Evolutionary conservation across 2,888 invertebrate species (phyloP).

Genomic region (Pharmacophagus antenor): DNA sequence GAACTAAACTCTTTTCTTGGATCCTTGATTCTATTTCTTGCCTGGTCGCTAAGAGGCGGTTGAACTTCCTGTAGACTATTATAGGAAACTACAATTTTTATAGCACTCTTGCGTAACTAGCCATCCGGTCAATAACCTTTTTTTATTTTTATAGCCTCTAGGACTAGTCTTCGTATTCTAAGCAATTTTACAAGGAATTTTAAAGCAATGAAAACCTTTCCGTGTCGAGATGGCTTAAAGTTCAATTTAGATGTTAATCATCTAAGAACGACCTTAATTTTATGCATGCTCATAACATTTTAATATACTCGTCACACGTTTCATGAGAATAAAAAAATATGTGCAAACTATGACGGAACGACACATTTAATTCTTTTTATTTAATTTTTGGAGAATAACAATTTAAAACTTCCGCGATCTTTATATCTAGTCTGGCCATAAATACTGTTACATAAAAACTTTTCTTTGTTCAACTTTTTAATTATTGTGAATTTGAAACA

Average conservation of each 20-base stretch:
- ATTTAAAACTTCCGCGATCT: no score
- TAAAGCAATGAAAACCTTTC: neutral
- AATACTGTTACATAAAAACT: no score
- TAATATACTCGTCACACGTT: slow-evolving; percentile 39
- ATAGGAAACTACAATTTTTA: slow-evolving; percentile 65
- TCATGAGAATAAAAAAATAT: slow-evolving; percentile 24
- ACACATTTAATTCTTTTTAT: slow-evolving; percentile 1
- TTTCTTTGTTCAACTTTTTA: no score
- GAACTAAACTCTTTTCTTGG: slow-evolving; percentile 8
- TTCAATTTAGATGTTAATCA: slow-evolving; percentile 17
- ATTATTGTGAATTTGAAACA: no score
- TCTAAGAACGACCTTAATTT: slow-evolving; percentile 21
- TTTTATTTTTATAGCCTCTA: slow-evolving; percentile 58
- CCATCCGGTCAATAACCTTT: slow-evolving; percentile 55
- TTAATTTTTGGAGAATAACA: neutral
- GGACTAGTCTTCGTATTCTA: slow-evolving; percentile 38
- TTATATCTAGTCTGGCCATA: no score
- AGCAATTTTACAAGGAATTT: slow-evolving; percentile 4
- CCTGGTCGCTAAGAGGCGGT: slow-evolving; percentile 56
- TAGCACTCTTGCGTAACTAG: slow-evolving; percentile 71
- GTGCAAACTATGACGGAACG: neutral
- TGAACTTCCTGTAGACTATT: slow-evolving; percentile 67
- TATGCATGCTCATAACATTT: slow-evolving; percentile 40
- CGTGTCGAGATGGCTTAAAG: neutral
- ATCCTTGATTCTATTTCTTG: slow-evolving; percentile 35